Evolutionary conservation across 2,797 vertebrate genomes (phyloP).

Genomic region (Gephyroberyx darwinii): DNA sequence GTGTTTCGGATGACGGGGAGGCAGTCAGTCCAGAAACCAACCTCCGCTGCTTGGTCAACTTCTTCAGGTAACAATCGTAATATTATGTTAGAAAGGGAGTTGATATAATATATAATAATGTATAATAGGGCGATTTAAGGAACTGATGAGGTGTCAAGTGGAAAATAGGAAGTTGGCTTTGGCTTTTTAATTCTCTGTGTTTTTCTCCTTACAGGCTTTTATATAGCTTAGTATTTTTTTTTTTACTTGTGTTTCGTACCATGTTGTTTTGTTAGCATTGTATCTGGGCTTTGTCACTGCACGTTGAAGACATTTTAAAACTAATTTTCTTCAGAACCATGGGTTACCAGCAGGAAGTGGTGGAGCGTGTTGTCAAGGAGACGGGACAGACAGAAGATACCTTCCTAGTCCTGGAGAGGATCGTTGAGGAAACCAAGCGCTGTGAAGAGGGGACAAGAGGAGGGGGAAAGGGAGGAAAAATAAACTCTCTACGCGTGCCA

Average conservation of each 20-base stretch:
- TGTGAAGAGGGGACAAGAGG: slow-evolving; percentile 56
- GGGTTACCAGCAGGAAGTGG: slow-evolving; percentile 94
- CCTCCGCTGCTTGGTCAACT: slow-evolving; percentile 91
- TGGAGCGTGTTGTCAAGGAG: slow-evolving; percentile 90
- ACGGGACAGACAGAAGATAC: slow-evolving; percentile 91
- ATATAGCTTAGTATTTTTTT: background rate
- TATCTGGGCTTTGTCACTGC: background rate
- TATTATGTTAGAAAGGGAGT: background rate
- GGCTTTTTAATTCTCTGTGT: background rate
- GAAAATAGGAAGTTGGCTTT: background rate
- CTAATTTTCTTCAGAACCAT: slow-evolving; percentile 88
- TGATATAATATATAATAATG: too few relatives aligned
- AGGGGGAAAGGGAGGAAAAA: slow-evolving; percentile 46
- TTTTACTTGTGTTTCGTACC: background rate
- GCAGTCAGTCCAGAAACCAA: slow-evolving; percentile 85
- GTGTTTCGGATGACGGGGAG: slow-evolving; percentile 71
- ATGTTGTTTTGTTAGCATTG: background rate
- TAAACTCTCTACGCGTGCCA: slow-evolving; percentile 44
- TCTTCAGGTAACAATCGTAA: slow-evolving; percentile 84
- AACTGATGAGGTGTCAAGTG: background rate
- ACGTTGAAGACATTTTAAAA: slow-evolving; percentile 3
- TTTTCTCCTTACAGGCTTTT: background rate
- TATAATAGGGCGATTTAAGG: background rate
- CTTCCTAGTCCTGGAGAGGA: slow-evolving; percentile 90
- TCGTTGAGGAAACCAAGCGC: slow-evolving; percentile 89